Base-by-base conservation (phyloP, 1,140 invertebrate genomes). In the Drosophila persimilis region DNA sequence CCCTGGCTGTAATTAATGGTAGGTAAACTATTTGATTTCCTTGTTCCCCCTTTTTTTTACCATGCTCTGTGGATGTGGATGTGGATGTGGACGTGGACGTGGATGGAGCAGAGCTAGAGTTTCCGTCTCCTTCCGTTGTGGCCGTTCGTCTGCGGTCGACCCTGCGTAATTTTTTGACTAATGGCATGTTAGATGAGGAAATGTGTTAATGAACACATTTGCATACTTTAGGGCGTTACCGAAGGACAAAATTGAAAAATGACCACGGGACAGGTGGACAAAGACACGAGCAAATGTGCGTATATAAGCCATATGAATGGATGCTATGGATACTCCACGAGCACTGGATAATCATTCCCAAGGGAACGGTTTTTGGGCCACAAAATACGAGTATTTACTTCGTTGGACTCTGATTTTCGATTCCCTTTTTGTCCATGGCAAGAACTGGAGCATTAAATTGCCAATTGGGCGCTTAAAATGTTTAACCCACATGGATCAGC, bases 21-120 rank as follows among this genome's bases (percentile, higher is more conserved):
- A 75, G 65, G 72, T 71, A 77, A 77, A 77, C 75, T 77, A 77
- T 77, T 77, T 77, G 75, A 77, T 77, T 77, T 77, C 72, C 65
- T 75, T 75, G 65, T 71, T 64, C 54, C 59, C 59, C 54, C 39
- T 26, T 29, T 44, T 43, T 61, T 48, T 20, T 20, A 20, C 20
- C 20, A 20, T 20, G 20, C 20, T 20, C 20, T 20, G 20, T 20
- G 20, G 20, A 20, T 20, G 20, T 20, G 20, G 20, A 20, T 20
- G 20, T 20, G 17, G 17, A 17, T 17, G 17, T 17, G 17, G 17
- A 17, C 17, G 17, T 17, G 17, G 17, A 17, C 17, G 17, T 17
- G 24, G 24, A 24, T 24, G 24, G 24, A 26, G 24, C 24, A 51
- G 59, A 56, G 53, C 46, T 53, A 17, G 29, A 61, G 60, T 46